Evolutionary conservation across 2,113 vertebrate species (phyloP), one percentile per base, ranked within the genome.

Genomic region (Prietella phreatophila): DNA sequence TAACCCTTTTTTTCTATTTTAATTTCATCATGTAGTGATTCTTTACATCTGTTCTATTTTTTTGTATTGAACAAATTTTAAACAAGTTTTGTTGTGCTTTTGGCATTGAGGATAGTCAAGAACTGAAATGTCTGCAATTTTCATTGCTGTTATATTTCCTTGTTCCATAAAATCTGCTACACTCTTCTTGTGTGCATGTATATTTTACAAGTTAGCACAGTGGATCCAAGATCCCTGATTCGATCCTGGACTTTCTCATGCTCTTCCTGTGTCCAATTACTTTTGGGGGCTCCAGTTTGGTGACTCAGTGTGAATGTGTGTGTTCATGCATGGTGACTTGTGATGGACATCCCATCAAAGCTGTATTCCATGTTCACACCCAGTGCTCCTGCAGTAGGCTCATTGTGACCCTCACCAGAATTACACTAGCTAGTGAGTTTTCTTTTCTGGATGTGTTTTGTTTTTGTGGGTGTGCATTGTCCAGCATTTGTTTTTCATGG

Each of bases 1-100:
- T 73, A 63, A 27, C 36, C 10, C 82, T 10, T 53, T 65, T 30
- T 61, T 11, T 75, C 60, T 27, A 27, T n/a, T 75, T 55, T 84
- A 69, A 88, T 84, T 89, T 82, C 33, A 76, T 86, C 11, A 76
- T 11, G 8, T 65, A 50, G 55, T 87, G 73, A 58, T 88, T 58
- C 15, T 55, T 33, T 47, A 56, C 30, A 56, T 81, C 5, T 80
- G 76, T 55, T 30, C 7, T 9, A 27, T 30, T 83, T 78, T 30
- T 83, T 73, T 86, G 33, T 63, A 83, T 91, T 58, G 76, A 86
- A 53, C 86, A 55, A 67, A 25, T 84, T 63, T 88, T 89, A 86
- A 89, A 42, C 33, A 82, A 11, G 56, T 39, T 82, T 27, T 61
- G 0, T 39, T 58, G 30, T 39, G 56, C 25, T 2, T 10, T 13